Percentiles rank a stretch among this genome's conserved stretches.
Conservation (phyloP, 1,140 invertebrate species). For the Scylla paramamosain region DNA sequence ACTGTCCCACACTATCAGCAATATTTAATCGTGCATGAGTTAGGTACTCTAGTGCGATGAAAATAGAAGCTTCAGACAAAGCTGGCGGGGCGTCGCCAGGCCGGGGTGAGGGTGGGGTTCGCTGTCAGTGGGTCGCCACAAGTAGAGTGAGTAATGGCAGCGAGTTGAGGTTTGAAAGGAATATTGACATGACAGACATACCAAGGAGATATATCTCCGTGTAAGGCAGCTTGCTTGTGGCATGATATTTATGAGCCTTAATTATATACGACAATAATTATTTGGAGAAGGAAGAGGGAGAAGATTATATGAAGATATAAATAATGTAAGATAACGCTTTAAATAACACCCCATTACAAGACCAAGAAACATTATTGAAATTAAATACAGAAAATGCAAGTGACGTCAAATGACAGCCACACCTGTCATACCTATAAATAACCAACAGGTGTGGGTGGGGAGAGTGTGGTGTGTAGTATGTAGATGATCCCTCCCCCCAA, state of each 20-base stretch:
- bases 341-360: not conserved
- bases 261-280: not conserved
- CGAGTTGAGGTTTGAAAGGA: not conserved
- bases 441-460: slow-evolving; percentile 30
- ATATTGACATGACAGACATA: slow-evolving; percentile 10
- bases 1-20: not conserved
- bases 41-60: not conserved
- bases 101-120: not conserved
- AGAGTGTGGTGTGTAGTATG: not conserved
- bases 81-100: not conserved
- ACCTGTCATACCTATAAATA: slow-evolving; percentile 47
- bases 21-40: not conserved
- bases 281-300: not conserved
- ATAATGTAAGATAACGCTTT: not conserved
- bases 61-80: not conserved
- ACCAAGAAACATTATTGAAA: not conserved
- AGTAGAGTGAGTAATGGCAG: slow-evolving; percentile 4
- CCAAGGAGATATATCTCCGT: not conserved
- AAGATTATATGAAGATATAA: not conserved
- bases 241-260: too few species aligned
- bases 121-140: not conserved
- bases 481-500: not conserved
- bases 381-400: not conserved
- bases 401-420: slow-evolving; percentile 26
- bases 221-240: not conserved